Base-by-base conservation (phyloP, 2,888 invertebrate species). In the Spodoptera exigua region DNA sequence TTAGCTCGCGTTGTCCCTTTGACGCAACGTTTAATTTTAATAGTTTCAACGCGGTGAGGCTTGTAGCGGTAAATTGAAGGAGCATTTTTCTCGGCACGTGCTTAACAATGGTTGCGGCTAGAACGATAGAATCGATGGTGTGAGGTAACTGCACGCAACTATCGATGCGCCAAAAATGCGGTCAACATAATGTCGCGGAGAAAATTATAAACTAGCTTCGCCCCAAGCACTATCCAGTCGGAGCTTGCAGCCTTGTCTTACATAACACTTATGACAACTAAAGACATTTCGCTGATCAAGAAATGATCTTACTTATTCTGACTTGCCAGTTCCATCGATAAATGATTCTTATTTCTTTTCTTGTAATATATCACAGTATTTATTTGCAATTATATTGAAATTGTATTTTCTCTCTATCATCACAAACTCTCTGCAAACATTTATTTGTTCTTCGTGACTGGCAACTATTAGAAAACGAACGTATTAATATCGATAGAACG, bases 31-130 rank as follows among this genome's bases (percentile, higher is more conserved):
- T 70, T 76, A 68, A 82, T 80, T 79, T 73, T 74, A 78, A 81
- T 82, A 83, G 74, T 82, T 84, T 79, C 79, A 82, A 82, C 61
- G 80, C 84, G 81, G 75, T 88, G 82, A 84, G 73, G 84, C 87
- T 83, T 83, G 86, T 83, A 67, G 76, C 79, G 70, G 58, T 56
- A 70, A 78, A 88, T 89, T 88, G 79, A 78, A 71, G 74, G 71
- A 82, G 78, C 63, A 80, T 78, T 87, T 86, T 86, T 87, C 85
- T 82, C 74, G 77, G 78, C 79, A 74, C 81, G 79, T 83, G 82
- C 78, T 62, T 58, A 56, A 66, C 66, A 64, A 51, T 54, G 47
- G 61, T 67, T 72, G 76, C 63, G 53, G 61, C 46, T 69, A 61
- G 62, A 78, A 62, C 63, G 78, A 80, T 83, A 79, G 72, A 81